Evolutionary conservation across 2,888 invertebrate genomes (phyloP).

Genomic region (Timema cristinae): DNA sequence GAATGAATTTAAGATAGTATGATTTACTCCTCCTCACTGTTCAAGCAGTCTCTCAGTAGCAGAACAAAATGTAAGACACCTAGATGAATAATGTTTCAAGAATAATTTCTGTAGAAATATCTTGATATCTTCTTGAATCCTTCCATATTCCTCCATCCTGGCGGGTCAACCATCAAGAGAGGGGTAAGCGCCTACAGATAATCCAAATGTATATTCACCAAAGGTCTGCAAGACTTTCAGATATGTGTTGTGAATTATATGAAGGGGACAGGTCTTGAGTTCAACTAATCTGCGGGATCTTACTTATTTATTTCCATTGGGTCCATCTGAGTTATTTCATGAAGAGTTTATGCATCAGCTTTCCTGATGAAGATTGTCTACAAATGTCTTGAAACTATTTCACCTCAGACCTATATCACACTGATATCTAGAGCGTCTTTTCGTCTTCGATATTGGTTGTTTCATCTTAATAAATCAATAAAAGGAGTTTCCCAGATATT

Average conservation of each 20-base stretch:
- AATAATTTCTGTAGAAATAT: background rate
- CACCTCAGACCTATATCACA: background rate
- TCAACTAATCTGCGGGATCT: background rate
- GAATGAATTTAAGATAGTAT: background rate
- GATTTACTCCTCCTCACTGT: background rate
- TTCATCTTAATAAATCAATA: background rate
- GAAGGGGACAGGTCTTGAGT: no score
- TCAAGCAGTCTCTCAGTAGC: conserved; percentile 2
- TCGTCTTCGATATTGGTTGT: background rate
- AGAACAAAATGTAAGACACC: background rate
- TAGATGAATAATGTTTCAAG: background rate
- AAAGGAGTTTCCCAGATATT: background rate
- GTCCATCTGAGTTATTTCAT: conserved; percentile 5
- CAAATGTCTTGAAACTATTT: background rate
- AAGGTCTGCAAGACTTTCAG: background rate
- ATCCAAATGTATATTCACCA: background rate
- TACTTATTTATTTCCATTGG: no score
- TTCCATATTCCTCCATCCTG: background rate
- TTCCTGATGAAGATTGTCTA: background rate
- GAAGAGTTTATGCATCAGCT: conserved; percentile 2
- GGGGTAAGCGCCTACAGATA: background rate
- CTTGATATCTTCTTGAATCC: background rate
- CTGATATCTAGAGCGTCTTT: background rate
- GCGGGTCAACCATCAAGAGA: background rate
- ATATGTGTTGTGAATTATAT: no score